These are phyloP conservation scores for Synanceia verrucosa DNA, from an alignment of 2,797 vertebrate genomes.

Conservation along the genomic window DNA sequence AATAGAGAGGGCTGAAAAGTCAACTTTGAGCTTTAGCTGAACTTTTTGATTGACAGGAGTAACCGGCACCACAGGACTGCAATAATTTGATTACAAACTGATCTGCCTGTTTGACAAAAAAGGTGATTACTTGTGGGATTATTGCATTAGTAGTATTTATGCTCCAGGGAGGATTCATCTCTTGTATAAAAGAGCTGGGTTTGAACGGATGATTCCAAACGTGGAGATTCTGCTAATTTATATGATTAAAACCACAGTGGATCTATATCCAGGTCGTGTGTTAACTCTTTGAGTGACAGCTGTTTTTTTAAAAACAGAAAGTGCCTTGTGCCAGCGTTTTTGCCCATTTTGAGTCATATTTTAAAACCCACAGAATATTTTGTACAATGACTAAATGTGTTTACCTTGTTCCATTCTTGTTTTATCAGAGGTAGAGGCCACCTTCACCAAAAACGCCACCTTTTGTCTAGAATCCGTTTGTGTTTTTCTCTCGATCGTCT, in stretches of 20 bases:
- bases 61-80: not conserved
- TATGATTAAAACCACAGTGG: not conserved
- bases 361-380: too few species aligned
- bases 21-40: constrained; percentile 61
- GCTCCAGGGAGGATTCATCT: not conserved
- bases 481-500: too few species aligned
- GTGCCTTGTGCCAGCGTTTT: too few species aligned
- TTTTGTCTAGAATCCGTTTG: too few species aligned
- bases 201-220: not conserved
- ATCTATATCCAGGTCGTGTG: too few species aligned
- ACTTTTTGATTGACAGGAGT: constrained; percentile 52
- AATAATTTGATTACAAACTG: constrained; percentile 36
- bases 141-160: constrained; percentile 24
- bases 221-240: not conserved
- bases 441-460: too few species aligned
- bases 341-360: too few species aligned
- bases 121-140: constrained; percentile 33
- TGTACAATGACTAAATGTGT: too few species aligned
- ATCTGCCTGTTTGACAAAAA: constrained; percentile 39
- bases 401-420: too few species aligned
- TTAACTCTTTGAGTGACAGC: too few species aligned
- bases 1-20: constrained; percentile 74
- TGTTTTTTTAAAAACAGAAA: too few species aligned
- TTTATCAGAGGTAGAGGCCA: too few species aligned
- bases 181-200: not conserved